Evolutionary conservation across 2,113 vertebrate species (phyloP), one percentile per base, ranked within the genome.

Genomic region (Eublepharis macularius): DNA sequence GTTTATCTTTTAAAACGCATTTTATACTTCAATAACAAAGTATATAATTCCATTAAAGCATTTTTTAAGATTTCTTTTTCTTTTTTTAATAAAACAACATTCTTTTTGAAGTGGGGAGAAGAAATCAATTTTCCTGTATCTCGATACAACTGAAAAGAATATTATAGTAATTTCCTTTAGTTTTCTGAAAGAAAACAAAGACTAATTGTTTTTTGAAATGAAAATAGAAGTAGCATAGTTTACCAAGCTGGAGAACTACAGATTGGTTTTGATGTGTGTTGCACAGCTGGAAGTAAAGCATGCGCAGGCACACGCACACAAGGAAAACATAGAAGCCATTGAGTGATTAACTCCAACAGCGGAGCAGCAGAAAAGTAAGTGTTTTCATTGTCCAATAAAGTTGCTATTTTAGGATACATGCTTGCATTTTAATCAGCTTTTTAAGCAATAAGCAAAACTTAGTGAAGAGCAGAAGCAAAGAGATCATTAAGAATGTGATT

Each of bases 371-470:
- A 21, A 21, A 93, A 94, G 91, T 88, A 86, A 72, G 82, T 65
- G 88, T 92, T 91, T 91, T 86, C 93, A 94, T 94, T 93, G 92
- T 88, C 85, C 92, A 91, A 94, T 87, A 89, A 91, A 95, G 88
- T 90, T 89, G 91, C 45, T 86, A 89, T 94, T 94, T 90, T 93
- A 94, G 87, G 86, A 92, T 94, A 96, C 96, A 95, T 89, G 91
- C 90, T 92, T 91, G 91, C 79, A 93, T 94, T 95, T 94, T 95
- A 95, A 93, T 92, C 92, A 93, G 66, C 93, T 94, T 95, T 92
- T 94, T 91, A 92, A 89, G 92, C 87, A 92, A 90, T 91, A 94
- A 80, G 79, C 82, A 94, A 95, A 87, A 68, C 82, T 87, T 91
- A 91, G 80, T 82, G 80, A 86, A 57, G 47, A 86, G 77, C 82